phyloP scores from a whole-genome alignment of 2,888 invertebrate species.

The Lasius platythorax region DNA sequence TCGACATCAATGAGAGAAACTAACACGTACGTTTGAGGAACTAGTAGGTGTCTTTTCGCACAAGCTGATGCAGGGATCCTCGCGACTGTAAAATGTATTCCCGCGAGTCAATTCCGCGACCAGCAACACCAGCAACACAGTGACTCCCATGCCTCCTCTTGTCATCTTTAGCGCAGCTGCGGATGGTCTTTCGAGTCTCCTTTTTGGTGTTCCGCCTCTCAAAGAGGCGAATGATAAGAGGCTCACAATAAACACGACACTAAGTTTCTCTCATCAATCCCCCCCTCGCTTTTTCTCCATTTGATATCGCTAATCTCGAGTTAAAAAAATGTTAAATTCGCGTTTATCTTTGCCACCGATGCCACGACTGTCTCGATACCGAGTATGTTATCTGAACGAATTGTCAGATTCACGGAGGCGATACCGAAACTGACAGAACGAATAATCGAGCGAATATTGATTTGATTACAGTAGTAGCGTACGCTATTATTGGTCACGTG shows the following conservation, averaged over 20 bases:
- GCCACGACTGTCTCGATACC: background rate
- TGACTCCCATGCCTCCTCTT: constrained; percentile 64
- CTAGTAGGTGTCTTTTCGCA: constrained; percentile 79
- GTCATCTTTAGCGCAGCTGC: constrained; percentile 65
- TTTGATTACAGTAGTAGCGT: constrained; percentile 75
- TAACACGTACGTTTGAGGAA: constrained; percentile 73
- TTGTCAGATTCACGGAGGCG: constrained; percentile 54
- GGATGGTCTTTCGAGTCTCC: background rate
- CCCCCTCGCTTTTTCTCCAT: background rate
- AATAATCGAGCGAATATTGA: constrained; percentile 79
- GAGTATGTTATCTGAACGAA: constrained; percentile 60
- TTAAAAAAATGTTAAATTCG: background rate
- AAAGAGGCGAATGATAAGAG: background rate
- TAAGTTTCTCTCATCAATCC: background rate
- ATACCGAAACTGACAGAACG: constrained; percentile 60
- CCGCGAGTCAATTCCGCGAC: constrained; percentile 61
- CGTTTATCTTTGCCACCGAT: background rate
- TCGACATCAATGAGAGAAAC: background rate
- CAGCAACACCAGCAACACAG: constrained; percentile 64
- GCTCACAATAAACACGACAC: background rate
- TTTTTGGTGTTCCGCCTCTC: background rate
- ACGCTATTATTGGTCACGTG: constrained; percentile 64
- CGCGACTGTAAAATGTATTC: constrained; percentile 76
- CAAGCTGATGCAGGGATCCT: constrained; percentile 79
- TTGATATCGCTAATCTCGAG: background rate